Evolutionary conservation across 2,888 invertebrate species (phyloP), one percentile per base, ranked within the genome.

Genomic region (Beris chalybata): DNA sequence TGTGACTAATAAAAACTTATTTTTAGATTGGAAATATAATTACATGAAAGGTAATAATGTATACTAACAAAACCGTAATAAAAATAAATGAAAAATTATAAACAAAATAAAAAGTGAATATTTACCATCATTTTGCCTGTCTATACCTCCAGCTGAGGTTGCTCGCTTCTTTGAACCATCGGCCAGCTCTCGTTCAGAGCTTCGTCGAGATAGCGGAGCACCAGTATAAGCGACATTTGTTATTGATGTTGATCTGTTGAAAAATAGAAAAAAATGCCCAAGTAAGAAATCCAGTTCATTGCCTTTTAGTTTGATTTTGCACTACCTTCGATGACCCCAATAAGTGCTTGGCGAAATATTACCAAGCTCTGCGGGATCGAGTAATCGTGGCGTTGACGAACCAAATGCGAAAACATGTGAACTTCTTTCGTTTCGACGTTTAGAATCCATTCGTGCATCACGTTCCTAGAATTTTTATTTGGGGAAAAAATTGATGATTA

Each of bases 321-420:
- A 44, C 11, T 76, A 88, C 88, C 88, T 88, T 81, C 93, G 87
- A 78, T 91, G 89, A 72, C 91, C 90, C 93, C 92, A 93, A 84
- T 90, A 93, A 71, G 75, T 75, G 71, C 81, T 79, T 68, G 80
- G 78, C 70, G 81, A 79, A 71, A 81, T 76, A 71, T 74, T 75
- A 63, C 87, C 87, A 72, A 90, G 87, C 78, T 93, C 92, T 69
- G 89, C 86, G 65, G 92, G 91, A 78, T 93, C 92, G 74, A 93
- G 83, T 83, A 93, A 87, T 70, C 95, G 85, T 70, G 95, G 94
- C 70, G 93, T 95, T 72, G 93, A 94, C 74, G 93, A 94, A 68
- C 95, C 95, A 82, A 95, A 95, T 65, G 94, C 95, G 83, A 93
- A 95, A 66, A 89, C 90, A 73, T 85, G 83, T 71, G 87, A 87